Evolutionary conservation across 2,113 vertebrate genomes (phyloP), one percentile per base, ranked within the genome.

Genomic region (Formicarius rufipectus): DNA sequence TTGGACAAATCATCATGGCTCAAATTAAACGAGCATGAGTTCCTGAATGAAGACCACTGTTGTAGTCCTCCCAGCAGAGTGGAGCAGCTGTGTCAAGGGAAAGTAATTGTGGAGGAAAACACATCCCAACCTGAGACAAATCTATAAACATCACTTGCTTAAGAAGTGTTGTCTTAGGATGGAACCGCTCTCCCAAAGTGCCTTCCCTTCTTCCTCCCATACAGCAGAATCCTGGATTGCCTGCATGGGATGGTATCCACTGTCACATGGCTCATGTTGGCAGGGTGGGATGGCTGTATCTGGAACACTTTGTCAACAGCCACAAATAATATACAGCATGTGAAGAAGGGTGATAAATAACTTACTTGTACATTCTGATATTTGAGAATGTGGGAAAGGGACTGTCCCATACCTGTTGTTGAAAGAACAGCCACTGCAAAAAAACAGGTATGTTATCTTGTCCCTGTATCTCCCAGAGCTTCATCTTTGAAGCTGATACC

Each of bases 381-480:
- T 18, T 44, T 73, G 71, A 39, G 44, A 74, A 68, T 49, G 28
- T 44, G 19, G 30, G 18, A 68, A 53, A 62, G 27, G 9, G 22
- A 42, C 6, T 56, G 30, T 28, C 6, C 81, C 59, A 30, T 21
- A 15, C n/a, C 76, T 37, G 47, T 4, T 64, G 31, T 53, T 66
- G 50, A 59, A 67, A 79, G 47, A 92, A 42, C 3, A 73, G 2
- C 8, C 35, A 21, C 44, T 67, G 18, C 28, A 78, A 10, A 44
- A 76, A 4, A 1, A 0, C 37, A 62, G 4, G 15, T 33, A 21
- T 2, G 1, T 30, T 66, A 1, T 39, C 52, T 42, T 59, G 5
- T 55, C 16, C 75, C 47, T 67, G 3, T 33, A 33, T 59, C 47
- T 59, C 33, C 40, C 30, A 64, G 16, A 87, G 33, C 10, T 59